Evolutionary conservation across 2,797 vertebrate genomes (phyloP).

Genomic region (Loriculus beryllinus): DNA sequence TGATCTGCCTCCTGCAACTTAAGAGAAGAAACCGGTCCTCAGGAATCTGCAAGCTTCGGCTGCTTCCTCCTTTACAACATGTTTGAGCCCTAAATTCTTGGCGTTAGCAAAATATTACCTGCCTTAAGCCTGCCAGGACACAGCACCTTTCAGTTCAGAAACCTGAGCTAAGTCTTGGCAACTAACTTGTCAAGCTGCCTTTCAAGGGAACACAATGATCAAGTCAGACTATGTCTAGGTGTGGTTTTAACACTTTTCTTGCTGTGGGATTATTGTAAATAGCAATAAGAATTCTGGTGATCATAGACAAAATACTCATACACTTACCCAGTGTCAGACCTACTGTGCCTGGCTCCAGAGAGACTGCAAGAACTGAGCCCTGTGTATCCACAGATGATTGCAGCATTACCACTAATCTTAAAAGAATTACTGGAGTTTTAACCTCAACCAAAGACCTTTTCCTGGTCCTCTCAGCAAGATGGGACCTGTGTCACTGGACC

Average conservation of each 20-base stretch:
- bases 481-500: neutral
- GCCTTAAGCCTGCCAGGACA: neutral
- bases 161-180: slow-evolving; percentile 6
- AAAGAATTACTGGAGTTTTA: neutral
- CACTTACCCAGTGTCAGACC: neutral
- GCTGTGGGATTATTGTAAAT: neutral
- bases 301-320: neutral
- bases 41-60: neutral
- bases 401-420: neutral
- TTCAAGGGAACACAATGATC: neutral
- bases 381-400: neutral
- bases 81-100: neutral
- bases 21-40: neutral
- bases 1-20: neutral
- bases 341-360: neutral
- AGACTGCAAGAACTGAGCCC: neutral
- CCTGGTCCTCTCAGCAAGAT: neutral
- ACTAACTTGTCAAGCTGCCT: neutral
- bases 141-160: neutral
- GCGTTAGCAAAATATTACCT: neutral
- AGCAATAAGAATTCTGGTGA: neutral
- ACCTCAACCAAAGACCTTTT: neutral
- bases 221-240: neutral
- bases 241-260: slow-evolving; percentile 1
- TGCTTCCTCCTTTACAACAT: neutral